Base-by-base conservation (phyloP, 2,888 invertebrate genomes). In the Idaea dimidiata region DNA sequence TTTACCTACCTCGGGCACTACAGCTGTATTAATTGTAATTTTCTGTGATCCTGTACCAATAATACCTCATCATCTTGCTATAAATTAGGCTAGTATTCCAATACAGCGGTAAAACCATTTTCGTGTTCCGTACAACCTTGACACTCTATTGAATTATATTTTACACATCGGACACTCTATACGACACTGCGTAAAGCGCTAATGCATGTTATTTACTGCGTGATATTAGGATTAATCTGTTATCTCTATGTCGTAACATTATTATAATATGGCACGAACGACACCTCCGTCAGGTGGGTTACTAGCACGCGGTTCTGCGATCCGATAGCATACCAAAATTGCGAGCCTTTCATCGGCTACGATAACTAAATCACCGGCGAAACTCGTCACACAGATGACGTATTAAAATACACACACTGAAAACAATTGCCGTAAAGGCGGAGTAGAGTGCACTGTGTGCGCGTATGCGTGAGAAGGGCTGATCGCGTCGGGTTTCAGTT, bases 141-240 rank as follows among this genome's bases (percentile, higher is more conserved):
- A 79, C 78, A 76, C 75, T 79, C 75, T 73, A 77, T 75, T 69
- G 73, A 76, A 80, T 77, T 77, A 76, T 71, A 77, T 79, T 82
- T 76, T 79, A 79, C 76, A 80, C 75, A 78, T 77, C 66, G 77
- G 71, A 72, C 73, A 75, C 73, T 72, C 63, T 75, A 70, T 72
- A 69, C 65, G 74, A 79, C 76, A 69, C 75, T 76, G 74, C 77
- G 78, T 74, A 79, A 81, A 82, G 80, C 83, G 84, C 82, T 89
- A 89, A 89, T 88, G 84, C 83, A 82, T 89, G 87, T 87, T 83
- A 87, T 87, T 84, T 78, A 83, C 83, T 81, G 78, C 81, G 83
- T 87, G 87, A 87, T 88, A 84, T 86, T 83, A 75, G 85, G 86
- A 90, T 90, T 88, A 90, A 83, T 82, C 78, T 84, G 86, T 90